Evolutionary conservation across 2,888 invertebrate species (phyloP), one percentile per base, ranked within the genome.

Genomic region (Sylvicola cinctus): DNA sequence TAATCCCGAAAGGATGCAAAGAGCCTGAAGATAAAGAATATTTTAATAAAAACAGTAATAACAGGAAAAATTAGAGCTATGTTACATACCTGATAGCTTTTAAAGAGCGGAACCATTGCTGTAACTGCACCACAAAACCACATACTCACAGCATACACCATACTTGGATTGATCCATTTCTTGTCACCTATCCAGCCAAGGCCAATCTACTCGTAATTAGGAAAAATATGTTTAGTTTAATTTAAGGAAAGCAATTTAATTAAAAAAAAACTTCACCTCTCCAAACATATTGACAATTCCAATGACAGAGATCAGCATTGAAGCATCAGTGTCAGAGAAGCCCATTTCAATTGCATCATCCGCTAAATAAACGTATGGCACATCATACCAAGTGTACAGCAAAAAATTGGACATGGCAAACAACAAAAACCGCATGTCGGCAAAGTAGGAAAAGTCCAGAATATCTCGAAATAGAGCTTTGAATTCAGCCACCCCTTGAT

Each of bases 381-480:
- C 83, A 54, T 91, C 90, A 57, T 81, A 81, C 80, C 88, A 88
- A 47, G 81, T 76, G 62, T 90, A 90, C 41, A 91, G 65, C 15
- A 88, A 63, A 54, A 88, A 84, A 61, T 88, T 90, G 38, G 87
- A 87, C 14, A 88, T 52, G 16, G 81, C 74, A 60, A 90, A 88
- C 34, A 81, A 59, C 17, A 78, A 59, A 59, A 79, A 84, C 42
- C 65, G 68, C 15, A 65, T 65, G 54, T 81, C 79, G 33, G 63
- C 58, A 54, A 85, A 79, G 59, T 81, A 76, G 1, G 79, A 77
- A 51, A 83, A 71, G 55, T 85, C 83, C 31, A 83, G 62, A 58
- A 84, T 78, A 49, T 83, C 80, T 27, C 71, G 68, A 1, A 72
- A 57, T 16, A 83, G 58, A 49, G 76, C 76, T 70, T 76, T 75